Percentiles rank a stretch among this genome's conserved stretches.
phyloP scores from a whole-genome alignment of 2,113 vertebrate genomes.

The Danionella cerebrum region DNA sequence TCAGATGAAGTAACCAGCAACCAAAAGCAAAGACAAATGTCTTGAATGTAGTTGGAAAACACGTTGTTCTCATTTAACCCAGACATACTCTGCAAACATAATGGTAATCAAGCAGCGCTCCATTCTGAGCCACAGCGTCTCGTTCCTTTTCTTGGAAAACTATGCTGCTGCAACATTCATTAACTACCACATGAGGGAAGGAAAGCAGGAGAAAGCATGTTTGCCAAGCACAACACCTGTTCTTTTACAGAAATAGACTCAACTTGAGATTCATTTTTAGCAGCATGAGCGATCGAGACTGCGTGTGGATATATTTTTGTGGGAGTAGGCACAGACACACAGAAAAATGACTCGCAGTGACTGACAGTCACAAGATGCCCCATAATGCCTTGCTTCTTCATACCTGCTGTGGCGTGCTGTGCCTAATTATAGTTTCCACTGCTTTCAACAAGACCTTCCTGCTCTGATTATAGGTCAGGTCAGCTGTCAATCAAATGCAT shows the following conservation, averaged over 20 bases:
- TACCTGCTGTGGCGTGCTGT: slow-evolving; percentile 42
- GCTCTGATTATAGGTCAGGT: slow-evolving; percentile 22
- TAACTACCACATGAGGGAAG: slow-evolving; percentile 47
- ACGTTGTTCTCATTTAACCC: slow-evolving; percentile 36
- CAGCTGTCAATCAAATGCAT: slow-evolving; percentile 21
- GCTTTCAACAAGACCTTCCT: slow-evolving; percentile 15
- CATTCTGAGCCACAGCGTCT: not conserved
- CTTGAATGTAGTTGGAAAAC: slow-evolving; percentile 48
- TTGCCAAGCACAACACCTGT: slow-evolving; percentile 59
- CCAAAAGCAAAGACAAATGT: slow-evolving; percentile 53
- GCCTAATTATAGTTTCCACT: slow-evolving; percentile 50
- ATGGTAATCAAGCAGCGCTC: slow-evolving; percentile 43
- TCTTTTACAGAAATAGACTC: slow-evolving; percentile 61
- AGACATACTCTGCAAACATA: not conserved
- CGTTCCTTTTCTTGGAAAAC: slow-evolving; percentile 52
- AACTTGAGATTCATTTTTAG: slow-evolving; percentile 67
- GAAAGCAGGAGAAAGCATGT: slow-evolving; percentile 34
- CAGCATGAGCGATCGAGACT: slow-evolving; percentile 37
- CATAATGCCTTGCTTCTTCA: slow-evolving; percentile 29
- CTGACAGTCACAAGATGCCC: slow-evolving; percentile 49
- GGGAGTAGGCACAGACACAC: slow-evolving; percentile 37
- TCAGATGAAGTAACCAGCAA: slow-evolving; percentile 49
- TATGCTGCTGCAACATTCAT: slow-evolving; percentile 48
- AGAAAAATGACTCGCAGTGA: slow-evolving; percentile 46
- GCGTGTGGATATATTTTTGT: not conserved